Base-by-base conservation (phyloP, 1,140 invertebrate genomes). In the Arion vulgaris region DNA sequence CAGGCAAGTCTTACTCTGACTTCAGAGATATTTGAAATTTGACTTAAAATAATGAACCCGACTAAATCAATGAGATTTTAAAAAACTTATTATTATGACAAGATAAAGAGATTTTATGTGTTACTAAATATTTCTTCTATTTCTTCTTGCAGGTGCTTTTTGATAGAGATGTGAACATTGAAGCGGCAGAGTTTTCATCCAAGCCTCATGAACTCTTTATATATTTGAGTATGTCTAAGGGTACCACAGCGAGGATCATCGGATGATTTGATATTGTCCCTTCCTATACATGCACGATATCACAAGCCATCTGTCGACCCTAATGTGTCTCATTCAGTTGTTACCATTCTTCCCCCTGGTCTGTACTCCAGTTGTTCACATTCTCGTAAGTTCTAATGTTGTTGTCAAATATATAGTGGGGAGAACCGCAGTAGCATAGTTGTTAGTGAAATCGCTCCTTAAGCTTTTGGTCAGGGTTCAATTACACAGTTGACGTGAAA, bases 211-310 rank as follows among this genome's bases (percentile, higher is more conserved):
- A 74, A 2, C 51, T 88, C 11, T 82, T 77, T 62, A 80, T 88
- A n/a, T 87, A 57, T 74, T n/a, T 82, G 26, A n/a, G 71, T 28
- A 4, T 80, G 28, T 69, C 38, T 32, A 15, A 75, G 19, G 34
- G 71, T 32, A 69, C 0, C 17, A 23, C 36, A 23, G 32, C 34
- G 45, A 28, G 36, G 51, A 11, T 34, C 53, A 26, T 76, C 72
- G 17, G 39, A 72, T 23, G 32, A 76, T n/a, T 77, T 83, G 23
- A 82, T 79, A 41, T 80, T 89, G 0, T 83, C 81, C 32, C 39
- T 89, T 13, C 88, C 87, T 32, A 75, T 88, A 73, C 88, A 89
- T 85, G 66, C 86, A 19, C 77, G 88, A 0, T 89, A 88, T 66
- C 88, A 88, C 39, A 77, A 39, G 80, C 86, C 88, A 39, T 68